Base-by-base conservation (phyloP, 2,888 invertebrate species). In the Hyles lineata region DNA sequence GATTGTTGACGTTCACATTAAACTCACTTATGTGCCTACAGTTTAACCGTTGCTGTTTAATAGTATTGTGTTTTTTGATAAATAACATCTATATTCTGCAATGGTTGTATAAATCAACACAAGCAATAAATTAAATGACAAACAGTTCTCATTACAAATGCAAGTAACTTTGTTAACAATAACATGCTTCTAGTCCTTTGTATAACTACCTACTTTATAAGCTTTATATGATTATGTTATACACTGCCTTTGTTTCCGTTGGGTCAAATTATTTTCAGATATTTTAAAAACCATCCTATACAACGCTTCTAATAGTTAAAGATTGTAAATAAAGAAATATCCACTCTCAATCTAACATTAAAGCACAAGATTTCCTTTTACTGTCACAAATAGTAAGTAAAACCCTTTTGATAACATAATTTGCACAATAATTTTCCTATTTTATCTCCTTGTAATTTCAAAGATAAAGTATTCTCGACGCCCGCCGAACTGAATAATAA, bases 401-500 rank as follows among this genome's bases (percentile, higher is more conserved):
- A 50, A 50, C 43, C 15, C 50, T 67, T 21, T 23, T 23, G 50
- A 50, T 67, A 67, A 67, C 43, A 67, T 67, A 50, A 50, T 67
- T 67, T 67, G 67, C 67, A 50, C 67, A 67, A 67, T 67, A 67
- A 73, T 73, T 62, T 59, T 70, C 35, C 32, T 52, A 35, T 70
- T 73, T 73, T 70, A 73, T 70, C 70, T 62, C 52, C 35, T 55
- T 29, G 35, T 60, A 70, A 73, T 23, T 70, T 50, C 35, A 73
- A 61, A 70, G 29, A 73, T 73, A 73, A 61, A 70, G 61, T 73
- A 70, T 58, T 25, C 61, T 61, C 29, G 61, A 72, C 60, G 60
- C 69, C 52, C 70, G 71, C 72, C 72, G 73, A 76, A 77, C 76
- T 76, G 76, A 76, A 80, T 76, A 76, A 69, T 77, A 77, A 80